phyloP scores from a whole-genome alignment of 2,113 vertebrate species.

The Bubo blakistoni region DNA sequence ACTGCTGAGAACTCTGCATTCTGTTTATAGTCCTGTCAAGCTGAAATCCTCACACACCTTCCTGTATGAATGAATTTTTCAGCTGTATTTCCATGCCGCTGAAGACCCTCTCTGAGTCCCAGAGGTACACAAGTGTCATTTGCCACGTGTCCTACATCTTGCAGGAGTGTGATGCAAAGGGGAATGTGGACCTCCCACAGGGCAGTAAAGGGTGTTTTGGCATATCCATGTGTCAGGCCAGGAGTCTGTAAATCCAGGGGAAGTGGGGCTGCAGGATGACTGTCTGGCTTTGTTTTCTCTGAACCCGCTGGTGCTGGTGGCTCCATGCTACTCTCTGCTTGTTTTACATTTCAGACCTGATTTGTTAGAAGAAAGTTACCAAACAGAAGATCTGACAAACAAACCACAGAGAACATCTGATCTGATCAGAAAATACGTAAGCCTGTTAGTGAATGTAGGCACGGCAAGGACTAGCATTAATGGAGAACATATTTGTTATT shows the following conservation, averaged over 20 bases:
- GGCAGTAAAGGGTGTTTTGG: neutral
- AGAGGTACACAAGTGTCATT: neutral
- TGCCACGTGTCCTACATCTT: neutral
- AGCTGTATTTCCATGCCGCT: neutral
- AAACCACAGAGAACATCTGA: constrained; percentile 49
- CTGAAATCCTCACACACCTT: neutral
- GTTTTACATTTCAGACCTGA: neutral
- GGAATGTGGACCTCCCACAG: neutral
- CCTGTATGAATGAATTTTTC: neutral
- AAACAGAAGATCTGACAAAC: constrained; percentile 27
- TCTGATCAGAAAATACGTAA: constrained; percentile 25
- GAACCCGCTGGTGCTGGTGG: neutral
- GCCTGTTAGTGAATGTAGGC: constrained; percentile 9
- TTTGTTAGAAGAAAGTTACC: constrained; percentile 17
- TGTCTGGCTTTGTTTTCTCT: neutral
- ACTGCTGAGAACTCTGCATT: neutral
- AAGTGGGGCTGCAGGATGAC: neutral
- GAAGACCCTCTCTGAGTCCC: neutral
- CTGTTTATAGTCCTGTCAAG: neutral
- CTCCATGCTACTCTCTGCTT: neutral
- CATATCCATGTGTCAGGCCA: neutral
- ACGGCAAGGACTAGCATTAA: constrained; percentile 27
- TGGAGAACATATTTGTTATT: constrained; percentile 60
- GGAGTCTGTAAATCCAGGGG: neutral
- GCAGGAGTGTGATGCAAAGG: neutral